Conservation (phyloP, 2,888 invertebrate genomes). For the Hydropsyche betteni region DNA sequence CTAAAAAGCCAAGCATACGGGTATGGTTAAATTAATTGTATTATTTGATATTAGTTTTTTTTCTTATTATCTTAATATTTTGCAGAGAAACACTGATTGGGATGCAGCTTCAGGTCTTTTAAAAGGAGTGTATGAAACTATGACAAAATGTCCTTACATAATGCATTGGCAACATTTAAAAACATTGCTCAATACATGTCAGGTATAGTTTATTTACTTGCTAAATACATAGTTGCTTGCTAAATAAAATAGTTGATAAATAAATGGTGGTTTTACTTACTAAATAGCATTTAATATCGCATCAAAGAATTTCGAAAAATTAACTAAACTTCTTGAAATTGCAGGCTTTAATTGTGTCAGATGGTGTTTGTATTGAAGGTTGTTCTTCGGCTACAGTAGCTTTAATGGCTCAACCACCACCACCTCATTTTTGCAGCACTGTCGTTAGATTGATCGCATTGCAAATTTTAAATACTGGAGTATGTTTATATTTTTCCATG, state of each 20-base stretch:
- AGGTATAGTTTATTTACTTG: conserved; percentile 64
- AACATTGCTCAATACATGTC: conserved; percentile 83
- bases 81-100: conserved; percentile 94
- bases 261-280: no score
- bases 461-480: conserved; percentile 93
- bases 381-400: conserved; percentile 86
- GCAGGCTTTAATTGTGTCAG: conserved; percentile 82
- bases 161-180: conserved; percentile 97
- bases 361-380: conserved; percentile 74
- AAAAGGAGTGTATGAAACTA: conserved; percentile 94
- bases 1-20: conserved; percentile 92
- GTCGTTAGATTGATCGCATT: conserved; percentile 94
- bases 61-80: background rate
- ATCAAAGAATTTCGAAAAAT: no score
- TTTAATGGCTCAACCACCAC: conserved; percentile 90
- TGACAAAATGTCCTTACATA: conserved; percentile 92
- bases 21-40: conserved; percentile 57
- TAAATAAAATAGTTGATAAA: no score
- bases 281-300: no score
- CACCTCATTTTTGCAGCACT: conserved; percentile 93
- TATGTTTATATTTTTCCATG: conserved; percentile 55
- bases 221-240: no score
- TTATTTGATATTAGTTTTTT: conserved; percentile 52
- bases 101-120: conserved; percentile 93
- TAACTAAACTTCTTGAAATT: conserved; percentile 52